phyloP scores from a whole-genome alignment of 2,888 invertebrate genomes.

The Clivina fossor region DNA sequence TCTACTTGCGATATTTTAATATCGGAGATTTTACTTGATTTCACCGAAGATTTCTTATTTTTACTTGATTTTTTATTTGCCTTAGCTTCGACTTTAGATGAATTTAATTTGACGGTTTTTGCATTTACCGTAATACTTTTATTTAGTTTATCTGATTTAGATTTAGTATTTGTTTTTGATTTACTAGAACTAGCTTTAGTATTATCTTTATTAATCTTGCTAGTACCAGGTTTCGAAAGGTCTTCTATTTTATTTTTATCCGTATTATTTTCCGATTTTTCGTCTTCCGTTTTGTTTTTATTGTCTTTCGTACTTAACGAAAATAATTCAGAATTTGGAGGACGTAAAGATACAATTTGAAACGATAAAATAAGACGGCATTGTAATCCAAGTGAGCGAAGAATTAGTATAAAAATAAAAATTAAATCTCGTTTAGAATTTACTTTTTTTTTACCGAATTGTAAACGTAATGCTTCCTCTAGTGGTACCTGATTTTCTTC shows the following conservation, averaged over 20 bases:
- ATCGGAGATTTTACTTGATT: slow-evolving; percentile 9
- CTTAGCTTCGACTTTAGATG: slow-evolving; percentile 9
- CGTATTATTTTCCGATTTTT: slow-evolving; percentile 18
- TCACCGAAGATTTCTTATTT: slow-evolving; percentile 7
- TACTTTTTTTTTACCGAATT: slow-evolving; percentile 64
- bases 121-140: not conserved
- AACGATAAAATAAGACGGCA: slow-evolving; percentile 81
- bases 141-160: not conserved
- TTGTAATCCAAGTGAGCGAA: slow-evolving; percentile 79
- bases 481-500: slow-evolving; percentile 48
- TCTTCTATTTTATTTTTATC: slow-evolving; percentile 24
- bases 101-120: slow-evolving; percentile 4
- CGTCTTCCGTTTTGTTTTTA: slow-evolving; percentile 33
- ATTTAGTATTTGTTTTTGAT: slow-evolving; percentile 24
- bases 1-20: slow-evolving; percentile 27
- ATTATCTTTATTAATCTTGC: slow-evolving; percentile 6
- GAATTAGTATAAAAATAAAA: slow-evolving; percentile 72
- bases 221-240: slow-evolving; percentile 19
- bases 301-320: slow-evolving; percentile 57
- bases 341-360: slow-evolving; percentile 73
- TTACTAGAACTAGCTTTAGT: slow-evolving; percentile 21
- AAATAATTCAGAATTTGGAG: slow-evolving; percentile 64
- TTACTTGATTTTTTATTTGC: slow-evolving; percentile 4
- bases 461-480: slow-evolving; percentile 56
- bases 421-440: slow-evolving; percentile 69